phyloP scores from a whole-genome alignment of 2,888 invertebrate genomes.

The Physocephala rufipes region DNA sequence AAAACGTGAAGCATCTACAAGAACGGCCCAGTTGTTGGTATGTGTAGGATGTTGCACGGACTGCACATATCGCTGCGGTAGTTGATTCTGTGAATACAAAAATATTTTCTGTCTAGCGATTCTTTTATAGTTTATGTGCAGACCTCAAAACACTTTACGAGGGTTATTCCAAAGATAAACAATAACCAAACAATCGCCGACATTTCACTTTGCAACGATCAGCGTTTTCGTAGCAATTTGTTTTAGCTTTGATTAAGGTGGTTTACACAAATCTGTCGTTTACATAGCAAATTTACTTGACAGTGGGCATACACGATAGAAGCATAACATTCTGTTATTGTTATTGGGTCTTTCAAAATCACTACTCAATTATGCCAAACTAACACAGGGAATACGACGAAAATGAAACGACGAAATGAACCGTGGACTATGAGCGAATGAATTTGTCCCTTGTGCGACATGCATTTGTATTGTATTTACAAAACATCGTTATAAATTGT shows the following conservation, averaged over 20 bases:
- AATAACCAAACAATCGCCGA: not conserved
- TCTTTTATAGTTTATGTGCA: not conserved
- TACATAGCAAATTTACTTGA: not conserved
- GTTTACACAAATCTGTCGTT: not conserved
- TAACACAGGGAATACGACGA: too few species aligned
- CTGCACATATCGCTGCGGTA: slow-evolving; percentile 60
- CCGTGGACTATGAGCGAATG: too few species aligned
- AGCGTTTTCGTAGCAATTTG: not conserved
- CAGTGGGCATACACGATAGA: too few species aligned
- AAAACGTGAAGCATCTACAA: slow-evolving; percentile 98
- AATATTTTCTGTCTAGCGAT: too few species aligned
- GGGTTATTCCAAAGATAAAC: not conserved
- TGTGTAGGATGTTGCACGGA: slow-evolving; percentile 69
- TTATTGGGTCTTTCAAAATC: too few species aligned
- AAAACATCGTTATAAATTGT: too few species aligned
- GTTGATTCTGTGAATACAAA: slow-evolving; percentile 37
- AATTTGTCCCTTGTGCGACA: too few species aligned
- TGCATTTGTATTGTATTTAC: too few species aligned
- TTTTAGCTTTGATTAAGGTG: not conserved
- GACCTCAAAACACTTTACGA: slow-evolving; percentile 16
- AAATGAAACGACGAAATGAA: too few species aligned
- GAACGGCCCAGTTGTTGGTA: slow-evolving; percentile 99
- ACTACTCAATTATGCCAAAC: too few species aligned
- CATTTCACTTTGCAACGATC: not conserved
- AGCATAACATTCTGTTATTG: too few species aligned